Evolutionary conservation across 2,888 invertebrate genomes (phyloP).

Genomic region (Sycophila texana): DNA sequence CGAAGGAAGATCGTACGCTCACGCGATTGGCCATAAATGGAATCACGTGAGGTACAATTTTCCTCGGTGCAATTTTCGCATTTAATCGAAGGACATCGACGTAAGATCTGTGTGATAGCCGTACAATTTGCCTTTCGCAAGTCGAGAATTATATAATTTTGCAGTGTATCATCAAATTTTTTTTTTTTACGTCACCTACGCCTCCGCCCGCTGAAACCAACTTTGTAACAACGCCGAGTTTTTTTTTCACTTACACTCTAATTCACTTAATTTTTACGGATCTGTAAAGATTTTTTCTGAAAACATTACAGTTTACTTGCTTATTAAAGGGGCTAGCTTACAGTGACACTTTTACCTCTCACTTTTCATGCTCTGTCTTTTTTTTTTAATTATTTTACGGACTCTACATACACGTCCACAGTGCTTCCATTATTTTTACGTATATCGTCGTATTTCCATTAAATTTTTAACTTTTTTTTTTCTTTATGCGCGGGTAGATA

Average conservation of each 20-base stretch:
- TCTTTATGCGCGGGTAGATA: constrained; percentile 67
- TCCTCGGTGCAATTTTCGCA: constrained; percentile 22
- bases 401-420: constrained; percentile 66
- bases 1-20: constrained; percentile 41
- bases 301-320: constrained; percentile 64
- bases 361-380: constrained; percentile 49
- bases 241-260: constrained; percentile 63
- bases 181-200: constrained; percentile 59
- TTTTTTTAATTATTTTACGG: constrained; percentile 57
- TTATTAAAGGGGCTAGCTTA: constrained; percentile 65
- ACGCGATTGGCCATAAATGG: constrained; percentile 22
- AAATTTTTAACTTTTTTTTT: constrained; percentile 54
- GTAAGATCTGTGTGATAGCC: constrained; percentile 43
- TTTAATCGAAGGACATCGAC: constrained; percentile 44
- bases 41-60: constrained; percentile 30
- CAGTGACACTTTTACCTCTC: constrained; percentile 60
- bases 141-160: constrained; percentile 36
- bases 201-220: constrained; percentile 69
- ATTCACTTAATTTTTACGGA: constrained; percentile 63
- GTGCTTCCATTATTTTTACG: constrained; percentile 57
- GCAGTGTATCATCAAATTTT: constrained; percentile 51
- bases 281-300: constrained; percentile 60
- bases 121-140: constrained; percentile 32
- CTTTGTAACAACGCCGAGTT: constrained; percentile 60
- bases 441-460: constrained; percentile 42